A percentile compares a stretch with the other conserved stretches of the same genome.
Evolutionary conservation across 2,888 invertebrate species (phyloP).

Genomic region (Athalia cordata): DNA sequence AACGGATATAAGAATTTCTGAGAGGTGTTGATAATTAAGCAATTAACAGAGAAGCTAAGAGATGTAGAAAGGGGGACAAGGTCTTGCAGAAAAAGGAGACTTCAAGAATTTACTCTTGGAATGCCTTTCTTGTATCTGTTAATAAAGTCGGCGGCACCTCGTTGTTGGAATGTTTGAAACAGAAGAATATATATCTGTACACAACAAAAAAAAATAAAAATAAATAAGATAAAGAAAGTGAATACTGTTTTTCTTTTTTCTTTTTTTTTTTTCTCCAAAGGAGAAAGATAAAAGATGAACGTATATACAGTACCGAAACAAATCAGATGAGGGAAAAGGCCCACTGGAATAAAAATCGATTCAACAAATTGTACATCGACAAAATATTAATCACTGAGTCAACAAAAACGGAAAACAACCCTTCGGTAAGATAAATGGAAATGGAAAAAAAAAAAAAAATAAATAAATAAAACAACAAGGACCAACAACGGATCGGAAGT

Average conservation of each 20-base stretch:
- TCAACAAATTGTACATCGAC: neutral
- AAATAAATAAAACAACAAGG: neutral
- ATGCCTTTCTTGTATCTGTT: conserved; percentile 56
- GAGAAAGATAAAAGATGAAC: neutral
- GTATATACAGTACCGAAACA: no score
- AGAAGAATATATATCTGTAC: neutral
- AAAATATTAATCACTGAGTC: conserved; percentile 9
- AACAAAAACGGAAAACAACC: neutral
- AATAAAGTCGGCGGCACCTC: conserved; percentile 50
- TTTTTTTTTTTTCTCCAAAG: neutral
- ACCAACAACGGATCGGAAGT: neutral
- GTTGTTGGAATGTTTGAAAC: conserved; percentile 11
- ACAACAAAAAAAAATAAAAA: neutral
- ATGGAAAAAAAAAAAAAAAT: neutral
- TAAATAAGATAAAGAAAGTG: neutral
- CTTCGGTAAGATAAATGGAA: no score
- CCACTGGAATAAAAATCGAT: neutral
- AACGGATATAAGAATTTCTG: conserved; percentile 41
- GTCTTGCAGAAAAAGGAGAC: conserved; percentile 47
- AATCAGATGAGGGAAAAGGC: no score
- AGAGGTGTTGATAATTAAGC: conserved; percentile 55
- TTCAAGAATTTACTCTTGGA: conserved; percentile 54
- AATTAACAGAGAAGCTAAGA: conserved; percentile 52
- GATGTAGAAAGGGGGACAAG: conserved; percentile 18
- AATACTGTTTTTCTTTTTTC: no score